phyloP scores from a whole-genome alignment of 2,797 vertebrate species.

The Chiloscyllium punctatum region DNA sequence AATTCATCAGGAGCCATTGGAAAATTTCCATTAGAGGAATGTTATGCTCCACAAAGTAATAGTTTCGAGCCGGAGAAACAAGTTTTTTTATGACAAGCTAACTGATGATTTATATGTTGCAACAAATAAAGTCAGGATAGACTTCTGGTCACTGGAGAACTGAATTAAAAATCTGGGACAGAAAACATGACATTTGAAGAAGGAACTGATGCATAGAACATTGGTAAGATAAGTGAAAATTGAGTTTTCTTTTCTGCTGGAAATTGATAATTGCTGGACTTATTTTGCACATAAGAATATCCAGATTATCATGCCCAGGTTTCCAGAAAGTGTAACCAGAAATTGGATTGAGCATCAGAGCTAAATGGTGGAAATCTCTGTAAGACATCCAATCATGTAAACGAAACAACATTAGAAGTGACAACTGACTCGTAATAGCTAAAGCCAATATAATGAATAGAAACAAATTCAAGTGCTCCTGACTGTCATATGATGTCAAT shows the following conservation, averaged over 20 bases:
- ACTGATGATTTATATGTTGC: conserved; percentile 20
- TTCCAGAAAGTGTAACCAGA: background rate
- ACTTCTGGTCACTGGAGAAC: conserved; percentile 23
- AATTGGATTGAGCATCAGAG: background rate
- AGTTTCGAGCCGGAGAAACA: conserved; percentile 19
- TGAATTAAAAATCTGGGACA: background rate
- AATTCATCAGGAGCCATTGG: conserved; percentile 32
- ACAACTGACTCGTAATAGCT: background rate
- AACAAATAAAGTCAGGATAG: background rate
- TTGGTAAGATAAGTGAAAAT: conserved; percentile 22
- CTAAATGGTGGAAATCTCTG: background rate
- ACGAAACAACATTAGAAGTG: conserved; percentile 3
- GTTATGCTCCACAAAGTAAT: conserved; percentile 33
- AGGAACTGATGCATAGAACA: background rate
- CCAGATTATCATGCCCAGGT: too few species aligned
- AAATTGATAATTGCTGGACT: conserved; percentile 4
- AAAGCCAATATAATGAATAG: background rate
- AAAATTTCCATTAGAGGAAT: conserved; percentile 30
- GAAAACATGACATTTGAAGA: conserved; percentile 21
- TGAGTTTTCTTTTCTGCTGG: background rate
- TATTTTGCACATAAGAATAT: background rate
- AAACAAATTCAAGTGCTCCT: background rate
- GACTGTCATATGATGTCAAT: conserved; percentile 25
- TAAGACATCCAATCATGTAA: background rate
- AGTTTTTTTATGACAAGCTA: conserved; percentile 26